Percentiles rank a stretch among this genome's conserved stretches.
Evolutionary conservation across 2,888 invertebrate genomes (phyloP).

Genomic region (Dusona sp.): DNA sequence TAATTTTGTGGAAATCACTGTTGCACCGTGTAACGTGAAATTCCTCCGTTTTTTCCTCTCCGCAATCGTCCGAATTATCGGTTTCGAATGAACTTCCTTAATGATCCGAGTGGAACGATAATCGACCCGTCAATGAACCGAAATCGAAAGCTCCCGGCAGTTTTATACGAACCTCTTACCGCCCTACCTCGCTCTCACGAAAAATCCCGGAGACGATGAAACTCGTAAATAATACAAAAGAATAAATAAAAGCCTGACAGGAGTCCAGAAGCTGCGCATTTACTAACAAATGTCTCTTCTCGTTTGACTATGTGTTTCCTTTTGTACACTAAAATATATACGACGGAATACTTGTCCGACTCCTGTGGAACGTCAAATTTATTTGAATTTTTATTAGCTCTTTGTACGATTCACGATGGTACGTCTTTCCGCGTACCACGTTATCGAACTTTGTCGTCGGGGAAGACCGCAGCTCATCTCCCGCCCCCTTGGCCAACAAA

Average conservation of each 20-base stretch:
- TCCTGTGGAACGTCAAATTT: slow-evolving; percentile 26
- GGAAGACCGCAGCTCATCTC: slow-evolving; percentile 34
- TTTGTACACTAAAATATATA: slow-evolving; percentile 26
- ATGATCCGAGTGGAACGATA: slow-evolving; percentile 51
- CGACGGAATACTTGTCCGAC: background rate
- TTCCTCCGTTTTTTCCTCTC: slow-evolving; percentile 10
- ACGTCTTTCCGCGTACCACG: slow-evolving; percentile 4
- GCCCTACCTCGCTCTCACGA: slow-evolving; percentile 71
- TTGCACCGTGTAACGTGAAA: slow-evolving; percentile 34
- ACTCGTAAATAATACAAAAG: slow-evolving; percentile 22
- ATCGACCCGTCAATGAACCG: slow-evolving; percentile 72
- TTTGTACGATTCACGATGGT: slow-evolving; percentile 44
- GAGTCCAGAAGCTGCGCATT: slow-evolving; percentile 1
- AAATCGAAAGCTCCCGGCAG: slow-evolving; percentile 76
- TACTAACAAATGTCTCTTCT: background rate
- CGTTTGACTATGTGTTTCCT: background rate
- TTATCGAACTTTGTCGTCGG: slow-evolving; percentile 52
- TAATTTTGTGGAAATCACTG: slow-evolving; percentile 28
- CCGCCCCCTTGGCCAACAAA: background rate
- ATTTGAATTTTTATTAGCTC: slow-evolving; percentile 59
- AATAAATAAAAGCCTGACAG: slow-evolving; percentile 1
- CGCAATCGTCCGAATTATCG: background rate
- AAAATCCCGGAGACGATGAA: slow-evolving; percentile 57
- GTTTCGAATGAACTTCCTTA: slow-evolving; percentile 23
- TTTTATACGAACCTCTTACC: slow-evolving; percentile 73